These are phyloP conservation scores for Schizopygopsis pylzovi DNA, from an alignment of 2,797 vertebrate genomes.

Conservation along the genomic window DNA sequence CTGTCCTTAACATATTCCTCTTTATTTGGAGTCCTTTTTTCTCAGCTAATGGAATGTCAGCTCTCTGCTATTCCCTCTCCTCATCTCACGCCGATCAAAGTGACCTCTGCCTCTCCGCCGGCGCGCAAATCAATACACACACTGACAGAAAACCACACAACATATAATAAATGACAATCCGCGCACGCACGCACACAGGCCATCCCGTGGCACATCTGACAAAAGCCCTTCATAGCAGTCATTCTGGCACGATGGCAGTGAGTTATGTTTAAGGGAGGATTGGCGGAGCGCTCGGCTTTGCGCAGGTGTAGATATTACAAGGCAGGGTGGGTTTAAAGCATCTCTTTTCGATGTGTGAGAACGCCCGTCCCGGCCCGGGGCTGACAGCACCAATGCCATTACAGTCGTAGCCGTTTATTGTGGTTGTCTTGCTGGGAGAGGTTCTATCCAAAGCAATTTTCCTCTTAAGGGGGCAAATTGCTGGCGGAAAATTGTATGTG, in stretches of 20 bases:
- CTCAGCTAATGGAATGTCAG: conserved; percentile 92
- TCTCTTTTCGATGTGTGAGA: conserved; percentile 66
- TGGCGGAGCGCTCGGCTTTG: conserved; percentile 82
- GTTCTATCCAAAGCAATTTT: conserved; percentile 86
- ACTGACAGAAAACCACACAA: conserved; percentile 86
- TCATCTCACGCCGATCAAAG: conserved; percentile 89
- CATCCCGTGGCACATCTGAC: conserved; percentile 82
- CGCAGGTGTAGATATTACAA: conserved; percentile 89
- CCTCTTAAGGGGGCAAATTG: conserved; percentile 85
- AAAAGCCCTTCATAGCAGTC: conserved; percentile 86
- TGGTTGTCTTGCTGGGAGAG: conserved; percentile 85
- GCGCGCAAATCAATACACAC: conserved; percentile 90
- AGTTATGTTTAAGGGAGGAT: conserved; percentile 88
- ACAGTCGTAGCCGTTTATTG: conserved; percentile 82
- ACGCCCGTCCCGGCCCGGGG: conserved; percentile 72
- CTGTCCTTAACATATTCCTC: conserved; percentile 86
- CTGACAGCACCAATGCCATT: conserved; percentile 83
- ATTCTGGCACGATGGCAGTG: conserved; percentile 85
- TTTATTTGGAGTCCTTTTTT: conserved; percentile 83
- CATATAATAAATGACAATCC: conserved; percentile 93
- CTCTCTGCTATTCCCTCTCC: conserved; percentile 80
- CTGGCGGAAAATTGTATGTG: conserved; percentile 83
- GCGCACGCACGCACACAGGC: conserved; percentile 71
- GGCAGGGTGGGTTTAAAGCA: conserved; percentile 81
- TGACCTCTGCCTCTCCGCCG: conserved; percentile 85